Evolutionary conservation across 2,888 invertebrate species (phyloP).

Genomic region (Podabrus alpinus): DNA sequence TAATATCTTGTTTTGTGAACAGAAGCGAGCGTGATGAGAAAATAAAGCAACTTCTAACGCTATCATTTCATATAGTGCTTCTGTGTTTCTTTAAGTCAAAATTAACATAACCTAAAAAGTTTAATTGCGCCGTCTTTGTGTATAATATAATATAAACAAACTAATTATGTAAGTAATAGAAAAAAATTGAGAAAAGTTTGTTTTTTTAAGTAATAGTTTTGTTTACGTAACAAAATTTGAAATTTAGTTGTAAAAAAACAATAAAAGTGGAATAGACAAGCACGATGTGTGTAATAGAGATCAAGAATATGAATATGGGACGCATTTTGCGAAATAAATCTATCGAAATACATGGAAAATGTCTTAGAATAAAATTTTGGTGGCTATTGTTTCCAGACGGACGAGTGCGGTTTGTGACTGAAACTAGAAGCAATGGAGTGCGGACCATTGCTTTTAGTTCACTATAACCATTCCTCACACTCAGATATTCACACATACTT

Average conservation of each 20-base stretch:
- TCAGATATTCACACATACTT: constrained; percentile 52
- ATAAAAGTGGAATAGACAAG: constrained; percentile 22
- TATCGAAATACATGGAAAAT: constrained; percentile 52
- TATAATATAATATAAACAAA: too few species aligned
- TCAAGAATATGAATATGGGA: constrained; percentile 23
- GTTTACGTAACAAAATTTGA: constrained; percentile 10
- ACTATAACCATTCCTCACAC: constrained; percentile 52
- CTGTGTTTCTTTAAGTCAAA: constrained; percentile 4
- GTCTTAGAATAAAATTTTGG: constrained; percentile 53
- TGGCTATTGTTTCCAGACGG: constrained; percentile 42
- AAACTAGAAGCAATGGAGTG: constrained; percentile 52
- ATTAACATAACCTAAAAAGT: constrained; percentile 8
- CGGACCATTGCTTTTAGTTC: constrained; percentile 51
- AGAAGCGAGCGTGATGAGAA: constrained; percentile 33
- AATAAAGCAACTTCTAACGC: constrained; percentile 22
- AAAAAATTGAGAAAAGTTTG: not conserved
- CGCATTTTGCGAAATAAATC: constrained; percentile 48
- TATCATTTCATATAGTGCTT: not conserved
- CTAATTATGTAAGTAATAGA: not conserved
- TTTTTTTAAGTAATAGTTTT: constrained; percentile 15
- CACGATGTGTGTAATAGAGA: constrained; percentile 22
- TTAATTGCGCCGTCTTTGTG: not conserved
- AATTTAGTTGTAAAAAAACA: constrained; percentile 8
- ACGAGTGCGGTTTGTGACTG: constrained; percentile 45
- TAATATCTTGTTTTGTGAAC: constrained; percentile 40